Percentiles rank a stretch among this genome's conserved stretches.
phyloP scores from a whole-genome alignment of 2,888 invertebrate species.

The Parelbella ahira region DNA sequence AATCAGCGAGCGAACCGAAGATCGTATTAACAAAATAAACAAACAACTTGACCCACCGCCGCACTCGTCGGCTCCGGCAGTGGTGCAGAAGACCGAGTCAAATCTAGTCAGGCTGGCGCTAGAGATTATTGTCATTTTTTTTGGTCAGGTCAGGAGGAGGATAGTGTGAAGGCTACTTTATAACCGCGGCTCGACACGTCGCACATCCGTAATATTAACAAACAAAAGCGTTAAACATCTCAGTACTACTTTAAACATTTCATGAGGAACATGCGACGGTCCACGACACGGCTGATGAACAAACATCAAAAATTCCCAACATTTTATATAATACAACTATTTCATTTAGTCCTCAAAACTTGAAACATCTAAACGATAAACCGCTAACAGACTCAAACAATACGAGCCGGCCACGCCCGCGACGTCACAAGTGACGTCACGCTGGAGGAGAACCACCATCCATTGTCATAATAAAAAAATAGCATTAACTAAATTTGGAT shows the following conservation, averaged over 20 bases:
- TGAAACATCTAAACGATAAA: conserved; percentile 46
- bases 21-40: too few species aligned
- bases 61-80: too few species aligned
- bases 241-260: conserved; percentile 31
- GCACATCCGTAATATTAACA: conserved; percentile 5
- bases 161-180: conserved; percentile 41
- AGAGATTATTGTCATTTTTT: conserved; percentile 77
- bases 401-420: conserved; percentile 60
- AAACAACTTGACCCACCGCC: conserved; percentile 29
- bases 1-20: too few species aligned
- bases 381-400: conserved; percentile 56
- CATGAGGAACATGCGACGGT: conserved; percentile 28
- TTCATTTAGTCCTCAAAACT: conserved; percentile 43
- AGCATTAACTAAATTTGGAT: conserved; percentile 80
- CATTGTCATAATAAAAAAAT: too few species aligned
- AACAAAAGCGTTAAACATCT: conserved; percentile 12
- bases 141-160: conserved; percentile 68
- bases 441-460: too few species aligned
- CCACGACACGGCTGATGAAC: conserved; percentile 36
- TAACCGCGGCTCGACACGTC: conserved; percentile 13
- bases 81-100: too few species aligned
- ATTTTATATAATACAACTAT: conserved; percentile 47
- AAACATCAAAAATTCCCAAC: conserved; percentile 45
- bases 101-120: conserved; percentile 64
- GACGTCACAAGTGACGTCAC: too few species aligned